Evolutionary conservation across 2,888 invertebrate species (phyloP), one percentile per base, ranked within the genome.

Genomic region (Trissonchulus latispiculum): DNA sequence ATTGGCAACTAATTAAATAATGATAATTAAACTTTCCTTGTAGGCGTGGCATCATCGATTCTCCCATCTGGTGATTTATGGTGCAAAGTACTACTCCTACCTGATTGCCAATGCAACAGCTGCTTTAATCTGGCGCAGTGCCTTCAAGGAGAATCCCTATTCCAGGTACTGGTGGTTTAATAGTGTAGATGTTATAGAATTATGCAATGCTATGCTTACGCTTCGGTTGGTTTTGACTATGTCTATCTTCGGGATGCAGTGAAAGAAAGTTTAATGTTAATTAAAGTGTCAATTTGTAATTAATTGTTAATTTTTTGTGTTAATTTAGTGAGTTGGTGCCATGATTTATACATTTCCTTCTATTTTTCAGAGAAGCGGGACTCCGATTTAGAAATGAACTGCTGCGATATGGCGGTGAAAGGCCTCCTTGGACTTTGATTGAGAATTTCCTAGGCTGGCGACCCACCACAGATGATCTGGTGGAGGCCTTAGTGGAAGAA

Each of bases 61-160:
- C 86, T 91, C 93, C 76, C 99, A 99, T 85, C 86, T 99, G 72
- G 92, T 96, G 1, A 95, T 96, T 0, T 99, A 99, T 84, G 99
- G 99, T 61, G 96, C 96, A 0, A 96, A 95, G 84, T 99, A 99
- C 85, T 99, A 97, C 84, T 91, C 97, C 0, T 99, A 99, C 85
- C 86, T 99, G 76, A 91, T 96, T 81, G 96, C 97, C 0, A 88
- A 92, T 80, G 93, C 95, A 8, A 89, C 95, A 70, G 95, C 96
- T 0, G 91, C 93, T 73, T 90, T 90, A 86, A 92, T 95, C 76
- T 97, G 96, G 96, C 90, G 91, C 82, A 88, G 88, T 31, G 90
- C 91, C 83, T 95, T 97, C 82, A 87, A 89, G 80, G 82, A 84
- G 0, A 89, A 91, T 82, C 94, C 94, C 0, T 88, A 61, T 15